Evolutionary conservation across 2,888 invertebrate genomes (phyloP).

Genomic region (Eretmocerus hayati): DNA sequence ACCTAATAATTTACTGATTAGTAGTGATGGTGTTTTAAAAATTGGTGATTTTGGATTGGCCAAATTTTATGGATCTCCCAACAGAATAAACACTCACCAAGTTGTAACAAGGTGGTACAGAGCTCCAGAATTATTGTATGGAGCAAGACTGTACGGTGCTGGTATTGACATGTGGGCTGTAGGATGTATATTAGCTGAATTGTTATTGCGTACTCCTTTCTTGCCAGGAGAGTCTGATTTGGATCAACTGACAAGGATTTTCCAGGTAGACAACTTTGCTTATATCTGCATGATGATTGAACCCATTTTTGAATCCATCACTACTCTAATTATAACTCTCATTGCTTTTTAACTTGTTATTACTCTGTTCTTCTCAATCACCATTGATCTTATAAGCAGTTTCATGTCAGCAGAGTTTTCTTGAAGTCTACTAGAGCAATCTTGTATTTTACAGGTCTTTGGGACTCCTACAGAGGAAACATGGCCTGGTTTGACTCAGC

Average conservation of each 20-base stretch:
- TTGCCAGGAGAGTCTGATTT: slow-evolving; percentile 95
- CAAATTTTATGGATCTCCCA: slow-evolving; percentile 94
- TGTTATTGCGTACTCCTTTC: slow-evolving; percentile 84
- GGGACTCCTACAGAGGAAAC: slow-evolving; percentile 88
- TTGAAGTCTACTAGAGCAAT: too few relatives aligned
- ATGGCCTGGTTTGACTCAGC: slow-evolving; percentile 77
- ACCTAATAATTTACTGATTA: slow-evolving; percentile 95
- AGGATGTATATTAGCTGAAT: slow-evolving; percentile 95
- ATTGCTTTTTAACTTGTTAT: too few relatives aligned
- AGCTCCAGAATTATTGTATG: slow-evolving; percentile 90
- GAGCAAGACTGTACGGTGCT: slow-evolving; percentile 89
- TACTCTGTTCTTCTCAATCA: too few relatives aligned
- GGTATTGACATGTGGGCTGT: slow-evolving; percentile 99
- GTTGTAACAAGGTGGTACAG: slow-evolving; percentile 94
- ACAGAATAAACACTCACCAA: slow-evolving; percentile 93
- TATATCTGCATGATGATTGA: too few relatives aligned
- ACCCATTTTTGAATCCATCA: too few relatives aligned
- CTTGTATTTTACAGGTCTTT: slow-evolving; percentile 46
- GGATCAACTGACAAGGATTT: slow-evolving; percentile 92
- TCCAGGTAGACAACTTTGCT: slow-evolving; percentile 69
- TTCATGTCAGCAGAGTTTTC: too few relatives aligned
- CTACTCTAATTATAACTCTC: too few relatives aligned
- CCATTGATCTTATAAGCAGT: too few relatives aligned
- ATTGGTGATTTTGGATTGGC: slow-evolving; percentile 99
- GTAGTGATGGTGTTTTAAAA: slow-evolving; percentile 86